phyloP scores from a whole-genome alignment of 2,113 vertebrate species.

The Euleptes europaea region DNA sequence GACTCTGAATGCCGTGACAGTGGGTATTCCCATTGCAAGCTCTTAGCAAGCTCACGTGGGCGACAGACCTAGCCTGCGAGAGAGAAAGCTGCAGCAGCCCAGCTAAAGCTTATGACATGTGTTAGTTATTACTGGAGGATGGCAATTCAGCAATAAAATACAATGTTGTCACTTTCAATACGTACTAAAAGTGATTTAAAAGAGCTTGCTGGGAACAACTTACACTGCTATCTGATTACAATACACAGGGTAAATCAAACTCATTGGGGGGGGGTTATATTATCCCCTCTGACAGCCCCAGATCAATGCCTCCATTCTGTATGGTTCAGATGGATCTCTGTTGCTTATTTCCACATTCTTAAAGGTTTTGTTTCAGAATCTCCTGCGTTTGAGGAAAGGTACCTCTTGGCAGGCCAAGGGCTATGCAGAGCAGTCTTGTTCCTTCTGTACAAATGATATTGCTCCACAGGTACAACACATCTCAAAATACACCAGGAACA shows the following conservation, averaged over 20 bases:
- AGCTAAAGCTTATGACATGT: conserved; percentile 15
- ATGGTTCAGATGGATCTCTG: conserved; percentile 33
- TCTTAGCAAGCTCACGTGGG: background rate
- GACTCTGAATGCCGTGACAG: background rate
- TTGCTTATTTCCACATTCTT: background rate
- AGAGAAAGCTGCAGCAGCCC: background rate
- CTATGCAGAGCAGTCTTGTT: background rate
- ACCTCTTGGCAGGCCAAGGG: background rate
- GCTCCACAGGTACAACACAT: background rate
- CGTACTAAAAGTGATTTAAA: conserved; percentile 54
- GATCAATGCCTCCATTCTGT: conserved; percentile 46
- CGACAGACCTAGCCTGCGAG: background rate
- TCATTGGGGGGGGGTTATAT: conserved; percentile 38
- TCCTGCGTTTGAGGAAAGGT: background rate
- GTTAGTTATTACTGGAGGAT: conserved; percentile 55
- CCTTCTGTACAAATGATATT: background rate
- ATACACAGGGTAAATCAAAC: conserved; percentile 49
- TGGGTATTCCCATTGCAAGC: background rate
- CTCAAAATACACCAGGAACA: background rate
- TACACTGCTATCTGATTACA: conserved; percentile 54
- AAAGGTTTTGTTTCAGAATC: conserved; percentile 25
- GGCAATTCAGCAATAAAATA: conserved; percentile 61
- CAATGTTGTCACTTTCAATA: conserved; percentile 62
- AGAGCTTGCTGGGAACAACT: conserved; percentile 41
- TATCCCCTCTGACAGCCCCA: conserved; percentile 45